These are phyloP conservation scores for Coelopa frigida DNA, from an alignment of 1,140 invertebrate genomes.

Conservation along the genomic window DNA sequence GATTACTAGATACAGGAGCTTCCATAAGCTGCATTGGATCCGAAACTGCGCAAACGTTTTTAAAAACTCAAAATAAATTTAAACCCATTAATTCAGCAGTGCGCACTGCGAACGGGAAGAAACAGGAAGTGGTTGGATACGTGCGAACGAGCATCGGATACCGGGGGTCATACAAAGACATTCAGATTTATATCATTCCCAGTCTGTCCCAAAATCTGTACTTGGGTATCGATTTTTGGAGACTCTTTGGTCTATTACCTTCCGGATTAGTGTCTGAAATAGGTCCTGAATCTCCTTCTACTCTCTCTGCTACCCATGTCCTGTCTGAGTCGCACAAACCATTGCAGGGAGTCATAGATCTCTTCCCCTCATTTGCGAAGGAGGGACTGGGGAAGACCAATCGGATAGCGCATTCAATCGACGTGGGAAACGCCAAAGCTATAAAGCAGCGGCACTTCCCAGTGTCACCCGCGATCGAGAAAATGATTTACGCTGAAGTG, in stretches of 20 bases:
- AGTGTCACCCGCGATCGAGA: constrained; percentile 18
- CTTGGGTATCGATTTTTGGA: constrained; percentile 2
- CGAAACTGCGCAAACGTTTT: background rate
- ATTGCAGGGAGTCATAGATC: background rate
- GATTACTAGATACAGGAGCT: background rate
- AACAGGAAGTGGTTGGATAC: background rate
- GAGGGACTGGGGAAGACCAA: constrained; percentile 14
- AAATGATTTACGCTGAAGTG: constrained; percentile 13
- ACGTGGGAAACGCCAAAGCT: constrained; percentile 20
- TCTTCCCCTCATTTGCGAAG: constrained; percentile 1
- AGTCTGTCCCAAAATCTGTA: background rate
- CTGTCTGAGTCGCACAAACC: no score
- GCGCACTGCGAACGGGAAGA: background rate
- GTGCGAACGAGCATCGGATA: background rate
- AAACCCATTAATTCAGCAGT: background rate
- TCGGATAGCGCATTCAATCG: constrained; percentile 28
- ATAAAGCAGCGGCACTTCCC: constrained; percentile 28
- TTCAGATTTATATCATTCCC: background rate
- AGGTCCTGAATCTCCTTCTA: no score
- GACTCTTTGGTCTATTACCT: background rate
- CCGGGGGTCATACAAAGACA: background rate
- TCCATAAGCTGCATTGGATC: background rate
- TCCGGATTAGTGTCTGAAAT: background rate
- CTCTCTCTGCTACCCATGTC: background rate
- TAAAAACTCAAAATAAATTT: background rate